Base-by-base conservation (phyloP, 2,888 invertebrate species). In the Agelastica alni region DNA sequence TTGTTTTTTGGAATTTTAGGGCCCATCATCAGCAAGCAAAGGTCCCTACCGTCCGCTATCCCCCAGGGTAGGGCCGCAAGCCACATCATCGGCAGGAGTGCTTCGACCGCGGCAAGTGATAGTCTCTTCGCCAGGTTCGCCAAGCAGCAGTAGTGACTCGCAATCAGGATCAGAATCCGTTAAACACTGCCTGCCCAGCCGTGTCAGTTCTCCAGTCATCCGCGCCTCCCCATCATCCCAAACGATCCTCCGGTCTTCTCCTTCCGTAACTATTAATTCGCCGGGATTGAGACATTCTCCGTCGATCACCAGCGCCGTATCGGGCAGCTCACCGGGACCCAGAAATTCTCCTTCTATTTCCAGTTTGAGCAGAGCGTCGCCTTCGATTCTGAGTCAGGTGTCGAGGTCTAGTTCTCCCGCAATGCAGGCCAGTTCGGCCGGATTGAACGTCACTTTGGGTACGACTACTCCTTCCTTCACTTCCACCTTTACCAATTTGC, bases 151-250 rank as follows among this genome's bases (percentile, higher is more conserved):
- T 80, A 88, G 89, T 72, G 89, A 88, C 74, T 88, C 87, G 67
- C 88, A 88, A 74, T 88, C 88, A 70, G 90, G 89, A 67, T 88
- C 89, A 67, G 89, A 88, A 70, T 86, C 86, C 61, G 84, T 86
- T 75, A 87, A 86, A 74, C 85, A 86, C 76, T 77, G 76, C 74
- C 74, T 77, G 66, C 75, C 75, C 66, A 73, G 75, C 68, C 75
- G 77, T 56, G 76, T 75, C 46, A 72, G 72, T 66, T 76, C 76
- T 51, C 76, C 76, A 47, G 74, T 73, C 73, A 79, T 66, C 51
- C 77, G 81, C 59, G 74, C 74, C 39, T 80, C 81, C 13, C 75
- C 77, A 9, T 77, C 80, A 36, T 60, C 70, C 44, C 70, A 70
- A 43, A 60, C 68, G 9, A 79, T 79, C 9, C 70, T 81, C 42